Conservation (phyloP, 2,888 invertebrate species). For the Pyrgus malvae region DNA sequence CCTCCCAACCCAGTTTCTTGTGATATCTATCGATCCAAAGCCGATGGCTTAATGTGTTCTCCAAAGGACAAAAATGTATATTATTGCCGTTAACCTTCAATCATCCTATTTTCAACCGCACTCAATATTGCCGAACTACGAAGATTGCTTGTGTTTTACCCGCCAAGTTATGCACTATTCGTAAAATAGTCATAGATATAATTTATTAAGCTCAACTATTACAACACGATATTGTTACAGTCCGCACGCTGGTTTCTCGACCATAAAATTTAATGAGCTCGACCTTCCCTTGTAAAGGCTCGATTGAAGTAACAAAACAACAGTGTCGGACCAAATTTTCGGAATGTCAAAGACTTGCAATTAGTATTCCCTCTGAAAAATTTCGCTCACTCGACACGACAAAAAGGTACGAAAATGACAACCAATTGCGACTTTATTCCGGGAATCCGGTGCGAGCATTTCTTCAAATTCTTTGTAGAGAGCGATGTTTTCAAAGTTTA, state of each 20-base stretch:
- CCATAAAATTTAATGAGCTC: slow-evolving; percentile 41
- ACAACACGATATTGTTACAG: slow-evolving; percentile 35
- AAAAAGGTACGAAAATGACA: slow-evolving; percentile 17
- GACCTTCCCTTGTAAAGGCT: slow-evolving; percentile 34
- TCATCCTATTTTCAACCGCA: no score
- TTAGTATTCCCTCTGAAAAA: slow-evolving; percentile 35
- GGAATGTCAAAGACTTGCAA: slow-evolving; percentile 42
- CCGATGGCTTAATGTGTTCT: no score
- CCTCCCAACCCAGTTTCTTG: no score
- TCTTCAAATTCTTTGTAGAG: slow-evolving; percentile 11
- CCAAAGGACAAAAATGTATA: no score
- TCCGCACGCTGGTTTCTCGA: slow-evolving; percentile 14
- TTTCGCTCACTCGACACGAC: slow-evolving; percentile 18
- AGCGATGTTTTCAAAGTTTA: slow-evolving; percentile 17
- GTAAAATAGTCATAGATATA: no score
- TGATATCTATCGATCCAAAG: no score
- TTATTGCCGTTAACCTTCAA: no score
- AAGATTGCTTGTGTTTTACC: no score
- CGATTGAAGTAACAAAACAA: slow-evolving; percentile 36
- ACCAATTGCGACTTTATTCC: slow-evolving; percentile 16
- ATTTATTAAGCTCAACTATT: slow-evolving; percentile 33
- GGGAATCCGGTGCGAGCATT: slow-evolving; percentile 11
- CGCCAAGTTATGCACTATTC: no score
- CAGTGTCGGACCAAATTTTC: slow-evolving; percentile 46
- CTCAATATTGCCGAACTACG: no score